phyloP scores from a whole-genome alignment of 2,888 invertebrate species.

The Chesias legatella region DNA sequence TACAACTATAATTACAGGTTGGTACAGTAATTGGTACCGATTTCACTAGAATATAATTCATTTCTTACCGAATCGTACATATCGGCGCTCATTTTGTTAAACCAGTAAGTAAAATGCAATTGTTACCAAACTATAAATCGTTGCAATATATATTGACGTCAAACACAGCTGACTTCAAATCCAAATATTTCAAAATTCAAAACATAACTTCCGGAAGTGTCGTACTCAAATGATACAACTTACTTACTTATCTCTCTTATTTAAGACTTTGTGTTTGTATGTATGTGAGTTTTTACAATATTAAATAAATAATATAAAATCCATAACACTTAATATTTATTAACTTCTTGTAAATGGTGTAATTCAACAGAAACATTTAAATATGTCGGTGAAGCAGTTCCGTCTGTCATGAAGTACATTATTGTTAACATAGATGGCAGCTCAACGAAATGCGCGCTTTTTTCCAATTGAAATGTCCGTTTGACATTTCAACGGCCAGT shows the following conservation, averaged over 20 bases:
- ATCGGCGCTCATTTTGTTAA: conserved; percentile 33
- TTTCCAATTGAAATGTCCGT: conserved; percentile 43
- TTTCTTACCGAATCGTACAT: conserved; percentile 41
- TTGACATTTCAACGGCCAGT: conserved; percentile 44
- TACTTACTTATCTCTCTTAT: no score
- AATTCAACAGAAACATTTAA: neutral
- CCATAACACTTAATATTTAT: no score
- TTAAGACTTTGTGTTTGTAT: no score
- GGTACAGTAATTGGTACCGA: no score
- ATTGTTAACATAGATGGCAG: conserved; percentile 51
- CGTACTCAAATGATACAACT: neutral
- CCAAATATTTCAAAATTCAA: conserved; percentile 20
- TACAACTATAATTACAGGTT: no score
- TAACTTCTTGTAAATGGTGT: no score
- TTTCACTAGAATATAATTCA: neutral
- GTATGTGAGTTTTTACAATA: no score
- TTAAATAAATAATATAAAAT: neutral
- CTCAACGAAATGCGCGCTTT: conserved; percentile 56
- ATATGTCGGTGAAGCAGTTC: conserved; percentile 37
- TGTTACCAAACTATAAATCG: conserved; percentile 1
- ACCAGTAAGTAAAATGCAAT: conserved; percentile 1
- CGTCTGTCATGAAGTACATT: neutral
- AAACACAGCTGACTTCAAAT: conserved; percentile 7
- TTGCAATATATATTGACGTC: conserved; percentile 4
- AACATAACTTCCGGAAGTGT: conserved; percentile 25